Base-by-base conservation (phyloP, 2,113 vertebrate genomes). In the Oplegnathus fasciatus region DNA sequence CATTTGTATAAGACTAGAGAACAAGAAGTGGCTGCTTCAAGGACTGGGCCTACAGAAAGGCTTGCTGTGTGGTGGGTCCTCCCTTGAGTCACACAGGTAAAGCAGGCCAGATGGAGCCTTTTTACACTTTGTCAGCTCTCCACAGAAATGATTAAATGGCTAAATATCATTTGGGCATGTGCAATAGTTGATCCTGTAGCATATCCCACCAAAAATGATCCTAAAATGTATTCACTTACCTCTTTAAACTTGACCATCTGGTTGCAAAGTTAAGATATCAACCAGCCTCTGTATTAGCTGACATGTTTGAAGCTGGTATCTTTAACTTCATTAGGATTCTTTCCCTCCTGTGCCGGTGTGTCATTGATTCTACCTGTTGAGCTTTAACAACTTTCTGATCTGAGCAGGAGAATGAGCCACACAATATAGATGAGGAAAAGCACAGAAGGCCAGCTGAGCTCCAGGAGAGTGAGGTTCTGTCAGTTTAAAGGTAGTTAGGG, bases 301-400 rank as follows among this genome's bases (percentile, higher is more conserved):
- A n/a, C n/a, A 92, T 89, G 73, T 91, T 83, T 87, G 11, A 90
- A 79, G 37, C 28, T 75, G 66, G 54, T 80, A 65, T 60, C 64
- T 86, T 75, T 79, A 14, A 37, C 42, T 84, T 28, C 78, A 71
- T 44, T 28, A 40, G 55, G 42, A 62, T 80, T 68, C 61, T 85
- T 82, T 81, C 75, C 55, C 69, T 77, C 80, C 28, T 54, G 42
- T 57, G 67, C 26, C 30, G 18, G 3, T 68, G 70, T 84, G 78
- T 74, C 46, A 89, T 42, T 85, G 70, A 78, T 26, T 88, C 84
- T 92, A 94, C 90, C 88, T 93, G 92, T 94, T 92, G 92, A 88
- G 46, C 68, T 72, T 81, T 6, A 30, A 58, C 46, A 88, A 82
- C 88, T 88, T 71, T 83, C 20, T 76, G 30, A 71, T 61, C 1